Evolutionary conservation across 2,888 invertebrate species (phyloP).

Genomic region (Mycalesis mineus): DNA sequence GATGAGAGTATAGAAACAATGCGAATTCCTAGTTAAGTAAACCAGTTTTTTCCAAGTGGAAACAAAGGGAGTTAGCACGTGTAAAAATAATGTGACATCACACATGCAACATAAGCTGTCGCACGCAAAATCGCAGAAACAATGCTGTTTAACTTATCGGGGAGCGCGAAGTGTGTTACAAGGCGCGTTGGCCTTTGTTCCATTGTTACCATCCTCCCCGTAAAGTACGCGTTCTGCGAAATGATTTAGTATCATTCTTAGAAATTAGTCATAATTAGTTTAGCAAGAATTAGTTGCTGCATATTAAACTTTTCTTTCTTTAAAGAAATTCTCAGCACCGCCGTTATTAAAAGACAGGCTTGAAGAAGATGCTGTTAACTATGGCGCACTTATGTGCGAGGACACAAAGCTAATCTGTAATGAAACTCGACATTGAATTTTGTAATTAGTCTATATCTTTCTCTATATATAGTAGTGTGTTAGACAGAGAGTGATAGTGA

Average conservation of each 20-base stretch:
- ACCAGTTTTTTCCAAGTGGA: neutral
- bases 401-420: too few species aligned
- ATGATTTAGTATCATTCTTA: slow-evolving; percentile 15
- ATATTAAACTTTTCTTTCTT: too few species aligned
- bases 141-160: slow-evolving; percentile 58
- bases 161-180: slow-evolving; percentile 40
- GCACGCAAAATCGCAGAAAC: slow-evolving; percentile 46
- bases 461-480: too few species aligned
- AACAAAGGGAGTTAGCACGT: slow-evolving; percentile 24
- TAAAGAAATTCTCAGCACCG: too few species aligned
- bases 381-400: too few species aligned
- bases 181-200: slow-evolving; percentile 57
- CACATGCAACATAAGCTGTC: slow-evolving; percentile 38
- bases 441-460: too few species aligned
- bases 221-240: slow-evolving; percentile 37
- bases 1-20: neutral
- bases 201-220: slow-evolving; percentile 48
- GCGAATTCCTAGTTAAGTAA: neutral
- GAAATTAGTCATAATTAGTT: slow-evolving; percentile 13
- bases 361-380: too few species aligned
- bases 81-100: slow-evolving; percentile 34
- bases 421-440: too few species aligned
- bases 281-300: too few species aligned
- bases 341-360: too few species aligned
- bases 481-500: too few species aligned